Base-by-base conservation (phyloP, 1,140 invertebrate species). In the Protaetia brevitarsis region DNA sequence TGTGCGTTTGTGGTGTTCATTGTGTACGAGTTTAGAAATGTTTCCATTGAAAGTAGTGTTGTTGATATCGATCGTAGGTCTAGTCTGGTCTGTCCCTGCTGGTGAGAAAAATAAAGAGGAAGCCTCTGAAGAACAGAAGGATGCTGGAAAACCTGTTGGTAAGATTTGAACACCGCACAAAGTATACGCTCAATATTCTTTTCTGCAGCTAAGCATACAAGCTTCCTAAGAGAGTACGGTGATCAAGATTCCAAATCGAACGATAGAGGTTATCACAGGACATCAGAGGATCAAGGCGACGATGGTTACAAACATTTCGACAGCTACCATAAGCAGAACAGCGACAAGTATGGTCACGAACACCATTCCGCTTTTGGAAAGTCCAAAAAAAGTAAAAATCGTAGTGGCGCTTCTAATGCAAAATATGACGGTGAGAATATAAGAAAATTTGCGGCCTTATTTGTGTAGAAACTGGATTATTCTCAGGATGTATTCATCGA, bases 251-350 rank as follows among this genome's bases (percentile, higher is more conserved):
- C 29, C 5, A 36, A 62, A 34, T 19, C 74, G 13, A 85, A 87
- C 58, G 86, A 86, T 28, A 84, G 87, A 63, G 88, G 88, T 2
- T 89, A 87, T 76, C 81, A 84, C 34, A 83, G 84, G 67, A 84
- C 84, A 72, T 83, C 82, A 74, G 79, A 82, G 19, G 86, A 84
- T 69, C 84, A 87, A 65, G 88, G 86, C 6, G 85, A 86, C 72
- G 84, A 87, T 68, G 87, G 87, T 0, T 89, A 89, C 80, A 87
- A 89, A 74, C 84, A 84, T 68, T 85, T 86, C 68, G 88, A 89
- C 73, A 87, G 85, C 36, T 89, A 83, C 77, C 87, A 89, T 78
- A 88, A 89, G 76, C 87, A 86, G 73, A 84, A 84, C 16, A 86
- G 87, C 2, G 87, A 90, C 75, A 83, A 86, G 72, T 89, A 88